Percentiles rank a stretch among this genome's conserved stretches.
Conservation (phyloP, 2,113 vertebrate species). For the Nannospalax galili region DNA sequence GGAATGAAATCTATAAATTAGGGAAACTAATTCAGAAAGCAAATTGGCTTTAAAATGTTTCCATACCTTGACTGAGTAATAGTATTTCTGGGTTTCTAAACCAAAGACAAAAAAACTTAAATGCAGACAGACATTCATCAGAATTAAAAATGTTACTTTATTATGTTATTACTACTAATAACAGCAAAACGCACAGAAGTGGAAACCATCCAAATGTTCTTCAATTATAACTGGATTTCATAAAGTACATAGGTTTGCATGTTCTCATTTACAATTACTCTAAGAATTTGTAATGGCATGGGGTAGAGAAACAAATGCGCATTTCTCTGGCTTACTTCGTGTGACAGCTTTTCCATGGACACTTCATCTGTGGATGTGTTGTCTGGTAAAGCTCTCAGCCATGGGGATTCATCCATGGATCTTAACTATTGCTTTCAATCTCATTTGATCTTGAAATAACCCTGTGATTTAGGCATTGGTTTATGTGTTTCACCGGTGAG, state of each 20-base stretch:
- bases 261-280: conserved; percentile 16
- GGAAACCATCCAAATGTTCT: neutral
- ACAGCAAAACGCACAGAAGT: neutral
- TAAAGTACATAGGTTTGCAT: neutral
- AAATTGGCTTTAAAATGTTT: conserved; percentile 39
- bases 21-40: conserved; percentile 17
- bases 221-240: neutral
- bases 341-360: neutral
- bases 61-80: neutral
- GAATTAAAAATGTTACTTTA: neutral
- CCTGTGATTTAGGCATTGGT: neutral
- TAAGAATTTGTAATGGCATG: neutral
- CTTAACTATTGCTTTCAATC: neutral
- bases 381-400: neutral
- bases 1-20: neutral
- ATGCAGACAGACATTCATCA: neutral
- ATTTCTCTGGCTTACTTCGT: neutral
- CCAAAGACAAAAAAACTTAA: conserved; percentile 30
- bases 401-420: neutral
- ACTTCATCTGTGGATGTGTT: neutral
- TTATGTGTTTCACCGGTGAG: neutral
- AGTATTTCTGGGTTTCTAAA: neutral
- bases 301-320: neutral
- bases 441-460: neutral
- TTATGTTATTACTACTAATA: neutral